Evolutionary conservation across 2,797 vertebrate genomes (phyloP).

Genomic region (Meriones psammophilus): DNA sequence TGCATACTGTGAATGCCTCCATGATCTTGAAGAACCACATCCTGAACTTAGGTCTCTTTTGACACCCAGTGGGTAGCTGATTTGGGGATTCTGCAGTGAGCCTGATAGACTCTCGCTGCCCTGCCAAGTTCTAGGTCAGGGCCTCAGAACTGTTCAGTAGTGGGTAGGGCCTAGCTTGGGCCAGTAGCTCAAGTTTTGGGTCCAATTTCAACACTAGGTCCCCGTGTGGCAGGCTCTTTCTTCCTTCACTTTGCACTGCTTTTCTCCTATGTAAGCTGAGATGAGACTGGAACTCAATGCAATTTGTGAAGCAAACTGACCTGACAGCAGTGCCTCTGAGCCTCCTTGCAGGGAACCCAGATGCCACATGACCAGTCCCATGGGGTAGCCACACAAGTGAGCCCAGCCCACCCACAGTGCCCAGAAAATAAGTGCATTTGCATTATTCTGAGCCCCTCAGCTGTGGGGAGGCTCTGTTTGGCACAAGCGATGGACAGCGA

Average conservation of each 20-base stretch:
- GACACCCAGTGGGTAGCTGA: not conserved
- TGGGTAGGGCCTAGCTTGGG: too few species aligned
- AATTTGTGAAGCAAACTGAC: not conserved
- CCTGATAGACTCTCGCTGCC: not conserved
- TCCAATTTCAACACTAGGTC: not conserved
- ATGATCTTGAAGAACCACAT: not conserved
- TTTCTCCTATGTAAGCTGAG: not conserved
- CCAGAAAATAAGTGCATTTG: not conserved
- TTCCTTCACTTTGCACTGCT: not conserved
- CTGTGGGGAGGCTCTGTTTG: not conserved
- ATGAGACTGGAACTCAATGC: not conserved
- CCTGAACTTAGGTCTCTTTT: not conserved
- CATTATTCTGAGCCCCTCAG: not conserved
- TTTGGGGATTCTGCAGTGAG: not conserved
- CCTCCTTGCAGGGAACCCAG: not conserved
- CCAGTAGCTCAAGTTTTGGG: not conserved
- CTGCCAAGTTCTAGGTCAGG: not conserved
- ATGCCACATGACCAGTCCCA: not conserved
- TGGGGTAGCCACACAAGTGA: not conserved
- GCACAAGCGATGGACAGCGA: too few species aligned
- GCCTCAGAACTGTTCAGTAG: not conserved
- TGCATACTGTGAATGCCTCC: not conserved
- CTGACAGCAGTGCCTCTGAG: not conserved
- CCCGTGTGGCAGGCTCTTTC: not conserved
- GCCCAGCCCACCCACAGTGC: not conserved